Conservation (phyloP, 2,113 vertebrate genomes). For the Peromyscus maniculatus region DNA sequence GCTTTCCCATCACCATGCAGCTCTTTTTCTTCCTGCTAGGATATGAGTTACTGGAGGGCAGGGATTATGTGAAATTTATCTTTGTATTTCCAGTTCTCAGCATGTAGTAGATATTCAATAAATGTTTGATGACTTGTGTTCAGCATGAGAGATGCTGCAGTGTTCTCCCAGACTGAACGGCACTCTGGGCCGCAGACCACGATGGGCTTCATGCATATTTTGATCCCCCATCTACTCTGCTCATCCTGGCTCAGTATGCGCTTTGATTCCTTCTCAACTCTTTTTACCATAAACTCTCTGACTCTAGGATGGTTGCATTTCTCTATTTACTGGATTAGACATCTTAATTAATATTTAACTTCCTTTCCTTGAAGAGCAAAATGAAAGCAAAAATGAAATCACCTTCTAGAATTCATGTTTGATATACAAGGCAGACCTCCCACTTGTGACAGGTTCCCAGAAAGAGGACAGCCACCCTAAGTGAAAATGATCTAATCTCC, state of each 20-base stretch:
- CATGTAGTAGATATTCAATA: slow-evolving; percentile 25
- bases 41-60: slow-evolving; percentile 51
- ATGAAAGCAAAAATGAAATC: slow-evolving; percentile 66
- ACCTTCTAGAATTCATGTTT: slow-evolving; percentile 55
- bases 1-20: not conserved
- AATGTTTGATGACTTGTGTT: slow-evolving; percentile 53
- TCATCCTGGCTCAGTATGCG: not conserved
- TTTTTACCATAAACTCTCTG: slow-evolving; percentile 55
- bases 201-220: not conserved
- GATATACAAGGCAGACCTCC: slow-evolving; percentile 44
- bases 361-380: slow-evolving; percentile 62
- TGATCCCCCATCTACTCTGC: not conserved
- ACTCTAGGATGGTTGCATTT: slow-evolving; percentile 24
- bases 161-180: not conserved
- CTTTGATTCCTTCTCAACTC: slow-evolving; percentile 1
- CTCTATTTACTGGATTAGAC: slow-evolving; percentile 65
- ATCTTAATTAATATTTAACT: slow-evolving; percentile 77
- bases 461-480: not conserved
- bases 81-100: slow-evolving; percentile 56
- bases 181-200: accelerated
- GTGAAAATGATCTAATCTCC: slow-evolving; percentile 53
- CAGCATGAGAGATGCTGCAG: not conserved
- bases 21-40: slow-evolving; percentile 16
- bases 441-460: slow-evolving; percentile 56
- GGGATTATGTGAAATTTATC: slow-evolving; percentile 63